Conservation (phyloP, 2,113 vertebrate genomes). For the Forbesichthys agassizii region DNA sequence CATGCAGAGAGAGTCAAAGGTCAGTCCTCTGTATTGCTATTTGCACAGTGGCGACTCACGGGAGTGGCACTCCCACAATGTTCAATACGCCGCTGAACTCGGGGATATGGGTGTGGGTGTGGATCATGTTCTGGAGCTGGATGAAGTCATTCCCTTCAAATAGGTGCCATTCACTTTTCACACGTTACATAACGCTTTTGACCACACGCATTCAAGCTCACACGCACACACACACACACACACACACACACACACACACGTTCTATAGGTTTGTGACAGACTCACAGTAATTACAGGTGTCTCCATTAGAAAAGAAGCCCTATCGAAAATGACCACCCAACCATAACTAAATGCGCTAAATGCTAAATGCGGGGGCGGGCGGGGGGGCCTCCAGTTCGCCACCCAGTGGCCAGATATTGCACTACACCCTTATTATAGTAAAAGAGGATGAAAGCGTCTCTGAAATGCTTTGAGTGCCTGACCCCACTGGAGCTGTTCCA, state of each 20-base stretch:
- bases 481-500: constrained; percentile 60
- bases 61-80: too few relatives aligned
- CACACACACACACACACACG: too few relatives aligned
- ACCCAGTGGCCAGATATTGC: too few relatives aligned
- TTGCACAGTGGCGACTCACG: too few relatives aligned
- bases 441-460: constrained; percentile 27
- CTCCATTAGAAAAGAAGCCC: constrained; percentile 33
- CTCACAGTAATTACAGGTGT: neutral
- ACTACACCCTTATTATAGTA: too few relatives aligned
- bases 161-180: neutral
- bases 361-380: constrained; percentile 66
- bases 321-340: constrained; percentile 73
- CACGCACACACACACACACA: too few relatives aligned
- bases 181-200: too few relatives aligned
- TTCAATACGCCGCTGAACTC: too few relatives aligned
- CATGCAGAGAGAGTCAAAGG: too few relatives aligned
- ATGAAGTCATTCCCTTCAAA: constrained; percentile 56
- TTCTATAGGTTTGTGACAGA: too few relatives aligned
- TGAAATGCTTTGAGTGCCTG: constrained; percentile 40
- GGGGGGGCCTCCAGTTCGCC: neutral
- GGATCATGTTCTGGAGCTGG: constrained; percentile 52
- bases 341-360: constrained; percentile 41
- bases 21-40: too few relatives aligned
- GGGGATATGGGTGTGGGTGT: neutral
- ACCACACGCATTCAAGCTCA: too few relatives aligned